Evolutionary conservation across 2,113 vertebrate genomes (phyloP), one percentile per base, ranked within the genome.

Genomic region (Murina feae): DNA sequence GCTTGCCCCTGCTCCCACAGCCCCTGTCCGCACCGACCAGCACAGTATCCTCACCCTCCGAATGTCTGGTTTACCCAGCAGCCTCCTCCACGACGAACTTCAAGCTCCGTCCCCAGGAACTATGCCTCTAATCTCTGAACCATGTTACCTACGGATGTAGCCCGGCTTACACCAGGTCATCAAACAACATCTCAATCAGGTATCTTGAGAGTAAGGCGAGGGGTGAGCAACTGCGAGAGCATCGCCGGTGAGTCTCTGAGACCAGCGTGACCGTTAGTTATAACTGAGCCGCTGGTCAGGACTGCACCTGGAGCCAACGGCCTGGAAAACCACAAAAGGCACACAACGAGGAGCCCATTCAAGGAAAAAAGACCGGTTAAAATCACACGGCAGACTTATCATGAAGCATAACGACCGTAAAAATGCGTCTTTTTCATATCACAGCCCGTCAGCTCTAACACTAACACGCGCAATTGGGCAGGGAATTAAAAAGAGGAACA

Each of bases 241-340:
- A 20, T n/a, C 23, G 28, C 23, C 4, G 89, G 80, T 75, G 91
- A 96, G 93, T 95, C 97, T 97, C 98, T 91, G 97, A 97, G 95
- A 93, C 91, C 94, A 97, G 96, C 65, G 71, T 85, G 55, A 51
- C 71, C 93, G 95, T 93, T 90, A 94, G 95, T 93, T 92, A 49
- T 95, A 97, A 97, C 95, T 97, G 96, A 97, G 95, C 35, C 88
- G 96, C 94, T 98, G 97, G 97, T 83, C 97, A 97, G 97, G 84
- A 97, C 76, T 96, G 96, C 95, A 98, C 97, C 96, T 97, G 97
- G 60, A 86, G 92, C 97, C 96, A 96, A 97, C 35, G 90, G 87
- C 94, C 55, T 97, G 94, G 88, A 98, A 97, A 97, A 97, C 84
- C 96, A 96, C 94, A 97, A 97, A 97, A 97, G 66, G 71, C 93